Percentiles rank a stretch among this genome's conserved stretches.
Evolutionary conservation across 30 jellyfish, hydroid and myxozoan genomes (phyloP).

Genomic region (Hydractinia symbiolongicarpus): DNA sequence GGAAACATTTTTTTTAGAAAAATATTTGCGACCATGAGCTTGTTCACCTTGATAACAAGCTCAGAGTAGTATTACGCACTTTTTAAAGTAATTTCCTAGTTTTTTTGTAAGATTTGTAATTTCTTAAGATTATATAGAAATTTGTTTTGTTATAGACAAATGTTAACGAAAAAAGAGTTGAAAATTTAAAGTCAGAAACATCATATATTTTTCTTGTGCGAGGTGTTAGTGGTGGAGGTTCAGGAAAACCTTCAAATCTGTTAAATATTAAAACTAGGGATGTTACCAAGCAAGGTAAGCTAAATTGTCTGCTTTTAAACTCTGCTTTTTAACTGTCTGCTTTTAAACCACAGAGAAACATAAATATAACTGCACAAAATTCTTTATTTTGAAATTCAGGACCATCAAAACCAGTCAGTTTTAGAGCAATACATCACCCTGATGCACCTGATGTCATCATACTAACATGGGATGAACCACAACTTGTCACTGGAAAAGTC

Average conservation of each 20-base stretch:
- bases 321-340: neutral
- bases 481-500: slow-evolving; percentile 28
- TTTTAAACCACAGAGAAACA: neutral
- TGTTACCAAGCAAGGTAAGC: slow-evolving; percentile 19
- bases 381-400: slow-evolving; percentile 23
- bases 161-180: slow-evolving; percentile 16
- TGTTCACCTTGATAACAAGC: neutral
- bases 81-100: neutral
- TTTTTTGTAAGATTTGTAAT: too few relatives aligned
- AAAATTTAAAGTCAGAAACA: slow-evolving; percentile 4
- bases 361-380: neutral
- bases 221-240: slow-evolving; percentile 36
- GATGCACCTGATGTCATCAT: slow-evolving; percentile 48
- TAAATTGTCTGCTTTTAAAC: neutral
- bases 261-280: slow-evolving; percentile 14
- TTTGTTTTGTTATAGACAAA: neutral
- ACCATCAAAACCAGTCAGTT: slow-evolving; percentile 58
- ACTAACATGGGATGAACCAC: slow-evolving; percentile 73
- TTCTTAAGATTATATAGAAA: too few relatives aligned
- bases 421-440: slow-evolving; percentile 39
- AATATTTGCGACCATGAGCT: too few relatives aligned
- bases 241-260: slow-evolving; percentile 11
- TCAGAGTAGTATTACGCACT: neutral
- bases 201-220: slow-evolving; percentile 3
- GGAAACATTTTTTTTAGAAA: too few relatives aligned